Evolutionary conservation across 2,113 vertebrate genomes (phyloP).

Genomic region (Tupaia tana): DNA sequence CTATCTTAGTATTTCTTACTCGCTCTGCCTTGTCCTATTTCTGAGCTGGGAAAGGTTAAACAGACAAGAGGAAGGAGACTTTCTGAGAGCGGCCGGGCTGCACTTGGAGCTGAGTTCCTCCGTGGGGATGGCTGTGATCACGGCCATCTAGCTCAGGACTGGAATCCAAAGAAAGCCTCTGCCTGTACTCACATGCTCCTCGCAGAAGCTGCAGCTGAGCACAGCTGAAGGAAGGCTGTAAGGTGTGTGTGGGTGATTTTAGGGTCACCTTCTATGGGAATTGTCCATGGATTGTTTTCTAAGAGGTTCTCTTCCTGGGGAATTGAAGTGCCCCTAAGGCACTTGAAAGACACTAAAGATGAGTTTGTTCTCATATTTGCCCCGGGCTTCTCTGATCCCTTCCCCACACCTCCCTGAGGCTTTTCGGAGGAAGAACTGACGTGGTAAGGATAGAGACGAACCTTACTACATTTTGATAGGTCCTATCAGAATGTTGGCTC

Average conservation of each 20-base stretch:
- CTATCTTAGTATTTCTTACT: background rate
- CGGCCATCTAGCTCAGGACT: background rate
- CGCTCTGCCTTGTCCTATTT: background rate
- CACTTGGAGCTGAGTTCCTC: conserved; percentile 19
- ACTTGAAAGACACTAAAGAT: background rate
- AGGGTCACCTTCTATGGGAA: background rate
- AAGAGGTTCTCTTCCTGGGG: background rate
- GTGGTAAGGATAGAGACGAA: no score
- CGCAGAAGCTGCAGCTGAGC: background rate
- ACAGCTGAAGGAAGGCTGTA: background rate
- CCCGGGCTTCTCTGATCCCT: background rate
- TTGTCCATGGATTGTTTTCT: background rate
- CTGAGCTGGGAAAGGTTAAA: conserved; percentile 33
- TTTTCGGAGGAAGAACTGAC: background rate
- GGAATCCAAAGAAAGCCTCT: background rate
- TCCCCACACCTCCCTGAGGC: no score
- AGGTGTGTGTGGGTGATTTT: background rate
- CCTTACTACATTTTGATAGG: background rate
- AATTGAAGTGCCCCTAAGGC: background rate
- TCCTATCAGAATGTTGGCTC: conserved; percentile 27
- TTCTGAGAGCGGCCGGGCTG: background rate
- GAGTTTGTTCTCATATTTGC: background rate
- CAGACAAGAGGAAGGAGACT: background rate
- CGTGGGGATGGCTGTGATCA: background rate
- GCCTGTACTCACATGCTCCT: background rate